Evolutionary conservation across 2,888 invertebrate genomes (phyloP).

Genomic region (Plagiodera versicolora): DNA sequence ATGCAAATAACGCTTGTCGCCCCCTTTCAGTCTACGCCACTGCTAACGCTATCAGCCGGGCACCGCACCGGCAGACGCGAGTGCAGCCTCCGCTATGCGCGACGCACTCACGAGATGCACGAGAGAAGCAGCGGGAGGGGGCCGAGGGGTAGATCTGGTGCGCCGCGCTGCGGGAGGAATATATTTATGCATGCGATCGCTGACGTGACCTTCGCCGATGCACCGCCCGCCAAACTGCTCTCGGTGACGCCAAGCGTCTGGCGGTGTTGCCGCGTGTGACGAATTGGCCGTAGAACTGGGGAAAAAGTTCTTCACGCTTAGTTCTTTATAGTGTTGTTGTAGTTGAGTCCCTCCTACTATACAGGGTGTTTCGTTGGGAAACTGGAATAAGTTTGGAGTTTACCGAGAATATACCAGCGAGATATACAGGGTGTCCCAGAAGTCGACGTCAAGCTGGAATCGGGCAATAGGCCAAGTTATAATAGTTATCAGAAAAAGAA

Average conservation of each 20-base stretch:
- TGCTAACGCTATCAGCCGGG: neutral
- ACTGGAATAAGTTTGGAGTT: too few relatives aligned
- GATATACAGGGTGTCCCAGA: too few relatives aligned
- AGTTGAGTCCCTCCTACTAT: too few relatives aligned
- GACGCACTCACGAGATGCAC: slow-evolving; percentile 40
- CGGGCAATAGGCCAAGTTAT: too few relatives aligned
- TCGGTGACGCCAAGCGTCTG: neutral
- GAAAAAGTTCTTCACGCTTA: neutral
- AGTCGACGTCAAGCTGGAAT: too few relatives aligned
- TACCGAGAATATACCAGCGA: too few relatives aligned
- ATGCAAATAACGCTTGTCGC: too few relatives aligned
- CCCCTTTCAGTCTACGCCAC: neutral
- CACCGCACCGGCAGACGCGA: too few relatives aligned
- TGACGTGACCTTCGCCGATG: slow-evolving; percentile 40
- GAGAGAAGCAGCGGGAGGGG: slow-evolving; percentile 32
- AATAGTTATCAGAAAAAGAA: too few relatives aligned
- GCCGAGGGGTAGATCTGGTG: slow-evolving; percentile 36
- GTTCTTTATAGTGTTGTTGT: too few relatives aligned
- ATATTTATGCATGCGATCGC: slow-evolving; percentile 38
- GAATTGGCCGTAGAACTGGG: slow-evolving; percentile 10
- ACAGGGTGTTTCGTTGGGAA: too few relatives aligned
- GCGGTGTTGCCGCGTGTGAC: slow-evolving; percentile 1
- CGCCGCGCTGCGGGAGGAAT: slow-evolving; percentile 37
- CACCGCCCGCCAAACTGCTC: slow-evolving; percentile 40
- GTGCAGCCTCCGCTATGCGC: slow-evolving; percentile 15